These are phyloP conservation scores for Choristoneura fumiferana DNA, from an alignment of 1,140 invertebrate genomes.

Conservation along the genomic window DNA sequence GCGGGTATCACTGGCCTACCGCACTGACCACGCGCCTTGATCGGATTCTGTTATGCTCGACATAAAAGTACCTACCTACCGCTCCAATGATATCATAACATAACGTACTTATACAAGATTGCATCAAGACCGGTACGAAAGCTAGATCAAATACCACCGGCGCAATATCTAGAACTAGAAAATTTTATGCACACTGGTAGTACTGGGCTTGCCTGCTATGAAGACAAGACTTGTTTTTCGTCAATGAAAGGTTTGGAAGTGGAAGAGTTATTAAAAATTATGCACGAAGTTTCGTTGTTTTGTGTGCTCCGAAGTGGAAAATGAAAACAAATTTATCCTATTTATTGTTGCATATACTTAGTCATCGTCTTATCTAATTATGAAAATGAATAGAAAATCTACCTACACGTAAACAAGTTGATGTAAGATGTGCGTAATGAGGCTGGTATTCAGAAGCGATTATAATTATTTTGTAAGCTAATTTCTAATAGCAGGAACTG, in stretches of 20 bases:
- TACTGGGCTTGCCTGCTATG: no score
- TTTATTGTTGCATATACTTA: no score
- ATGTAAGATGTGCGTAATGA: no score
- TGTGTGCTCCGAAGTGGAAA: no score
- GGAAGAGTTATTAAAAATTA: no score
- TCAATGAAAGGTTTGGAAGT: no score
- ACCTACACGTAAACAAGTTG: no score
- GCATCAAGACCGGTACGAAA: slow-evolving; percentile 16
- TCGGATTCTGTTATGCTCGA: slow-evolving; percentile 9
- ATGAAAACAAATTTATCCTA: no score
- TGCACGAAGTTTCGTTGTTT: no score
- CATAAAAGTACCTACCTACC: background rate
- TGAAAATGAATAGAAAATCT: no score
- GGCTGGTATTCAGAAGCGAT: background rate
- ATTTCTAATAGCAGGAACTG: background rate
- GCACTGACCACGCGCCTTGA: slow-evolving; percentile 8
- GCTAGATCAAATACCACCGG: background rate
- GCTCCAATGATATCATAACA: slow-evolving; percentile 14
- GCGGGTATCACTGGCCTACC: background rate
- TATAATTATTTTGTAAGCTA: background rate
- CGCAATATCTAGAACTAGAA: background rate
- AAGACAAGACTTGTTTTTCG: no score
- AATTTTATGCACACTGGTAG: slow-evolving; percentile 11
- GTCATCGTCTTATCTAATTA: no score
- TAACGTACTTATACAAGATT: slow-evolving; percentile 15